Evolutionary conservation across 1,140 invertebrate genomes (phyloP).

Genomic region (Mactra quadrangularis): DNA sequence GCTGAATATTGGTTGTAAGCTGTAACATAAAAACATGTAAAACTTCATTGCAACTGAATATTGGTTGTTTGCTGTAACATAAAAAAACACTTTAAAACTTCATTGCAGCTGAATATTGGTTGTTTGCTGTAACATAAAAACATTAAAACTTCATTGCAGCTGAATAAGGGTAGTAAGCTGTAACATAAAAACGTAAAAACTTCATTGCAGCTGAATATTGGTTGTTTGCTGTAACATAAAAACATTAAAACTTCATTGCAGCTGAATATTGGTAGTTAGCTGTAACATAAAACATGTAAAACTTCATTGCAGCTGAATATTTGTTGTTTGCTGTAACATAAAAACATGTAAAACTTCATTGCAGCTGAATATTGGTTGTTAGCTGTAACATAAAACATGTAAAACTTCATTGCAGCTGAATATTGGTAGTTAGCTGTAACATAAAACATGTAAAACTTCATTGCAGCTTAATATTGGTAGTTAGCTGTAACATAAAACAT

Average conservation of each 20-base stretch:
- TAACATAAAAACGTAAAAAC: slow-evolving; percentile 77
- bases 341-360: slow-evolving; percentile 93
- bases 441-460: no score
- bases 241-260: slow-evolving; percentile 94
- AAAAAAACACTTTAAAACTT: slow-evolving; percentile 23
- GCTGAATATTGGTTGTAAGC: no score
- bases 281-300: slow-evolving; percentile 84
- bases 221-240: no score
- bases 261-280: slow-evolving; percentile 91
- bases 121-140: no score
- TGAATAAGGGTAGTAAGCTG: slow-evolving; percentile 90
- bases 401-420: no score
- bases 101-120: no score
- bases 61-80: slow-evolving; percentile 88
- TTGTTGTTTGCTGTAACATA: no score
- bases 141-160: slow-evolving; percentile 94
- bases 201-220: no score
- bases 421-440: no score
- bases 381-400: no score
- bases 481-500: slow-evolving; percentile 88
- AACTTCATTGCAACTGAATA: slow-evolving; percentile 92
- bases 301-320: no score
- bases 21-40: no score
- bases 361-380: slow-evolving; percentile 91
- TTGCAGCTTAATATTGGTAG: slow-evolving; percentile 90